Evolutionary conservation across 1,140 invertebrate species (phyloP).

Genomic region (Calliphora vicina): DNA sequence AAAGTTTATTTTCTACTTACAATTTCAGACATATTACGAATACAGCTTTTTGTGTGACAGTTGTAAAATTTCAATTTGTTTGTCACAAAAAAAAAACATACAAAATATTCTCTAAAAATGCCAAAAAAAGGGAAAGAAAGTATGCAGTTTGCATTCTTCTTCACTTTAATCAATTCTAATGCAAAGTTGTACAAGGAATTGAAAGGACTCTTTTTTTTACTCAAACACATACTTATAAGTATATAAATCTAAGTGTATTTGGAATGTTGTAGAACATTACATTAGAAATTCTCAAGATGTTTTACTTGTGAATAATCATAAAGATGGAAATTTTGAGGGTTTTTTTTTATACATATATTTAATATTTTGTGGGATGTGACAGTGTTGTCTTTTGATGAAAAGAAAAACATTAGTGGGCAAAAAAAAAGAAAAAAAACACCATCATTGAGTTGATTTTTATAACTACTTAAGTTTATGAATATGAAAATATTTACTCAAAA

Average conservation of each 20-base stretch:
- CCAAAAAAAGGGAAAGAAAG: background rate
- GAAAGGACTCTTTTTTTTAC: no score
- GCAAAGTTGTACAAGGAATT: background rate
- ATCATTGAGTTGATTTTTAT: background rate
- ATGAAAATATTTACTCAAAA: background rate
- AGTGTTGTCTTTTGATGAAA: no score
- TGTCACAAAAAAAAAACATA: background rate
- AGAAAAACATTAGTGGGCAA: background rate
- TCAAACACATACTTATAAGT: background rate
- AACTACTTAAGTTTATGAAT: background rate
- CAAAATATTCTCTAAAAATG: background rate
- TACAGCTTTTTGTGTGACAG: background rate
- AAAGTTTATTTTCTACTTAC: no score
- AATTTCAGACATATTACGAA: no score
- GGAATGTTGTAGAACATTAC: background rate
- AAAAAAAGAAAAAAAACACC: background rate
- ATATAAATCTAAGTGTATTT: background rate
- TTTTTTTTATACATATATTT: no score
- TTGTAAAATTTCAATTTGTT: background rate
- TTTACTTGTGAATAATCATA: background rate
- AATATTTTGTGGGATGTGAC: no score
- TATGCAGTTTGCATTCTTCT: background rate
- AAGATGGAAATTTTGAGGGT: no score
- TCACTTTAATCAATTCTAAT: conserved; percentile 1
- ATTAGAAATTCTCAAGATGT: background rate